Evolutionary conservation across 2,113 vertebrate genomes (phyloP).

Genomic region (Patagioenas fasciata): DNA sequence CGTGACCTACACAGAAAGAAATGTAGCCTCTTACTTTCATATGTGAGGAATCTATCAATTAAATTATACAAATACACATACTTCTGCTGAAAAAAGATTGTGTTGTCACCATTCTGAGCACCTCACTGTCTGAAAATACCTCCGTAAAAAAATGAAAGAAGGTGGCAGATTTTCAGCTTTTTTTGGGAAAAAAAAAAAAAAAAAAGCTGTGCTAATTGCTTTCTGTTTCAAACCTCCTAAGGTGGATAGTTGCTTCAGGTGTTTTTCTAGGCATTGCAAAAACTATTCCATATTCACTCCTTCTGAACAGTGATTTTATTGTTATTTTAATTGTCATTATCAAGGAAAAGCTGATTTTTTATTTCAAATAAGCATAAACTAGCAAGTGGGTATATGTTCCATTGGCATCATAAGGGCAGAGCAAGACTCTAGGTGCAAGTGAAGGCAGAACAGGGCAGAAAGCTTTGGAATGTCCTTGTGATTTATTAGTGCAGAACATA

Average conservation of each 20-base stretch:
- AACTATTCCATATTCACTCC: background rate
- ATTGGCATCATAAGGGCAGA: background rate
- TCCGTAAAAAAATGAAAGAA: background rate
- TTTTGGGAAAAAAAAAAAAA: background rate
- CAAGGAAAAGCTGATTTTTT: background rate
- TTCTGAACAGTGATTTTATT: background rate
- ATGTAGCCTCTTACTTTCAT: background rate
- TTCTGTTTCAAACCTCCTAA: background rate
- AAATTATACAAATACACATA: background rate
- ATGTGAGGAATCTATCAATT: background rate
- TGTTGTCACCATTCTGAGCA: background rate
- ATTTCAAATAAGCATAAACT: background rate
- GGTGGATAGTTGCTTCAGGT: background rate
- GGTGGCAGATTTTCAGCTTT: background rate
- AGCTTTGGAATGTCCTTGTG: accelerated
- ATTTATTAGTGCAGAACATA: background rate
- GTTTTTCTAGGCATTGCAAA: background rate
- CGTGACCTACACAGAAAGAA: background rate
- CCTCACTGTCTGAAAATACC: background rate
- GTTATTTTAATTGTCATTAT: background rate
- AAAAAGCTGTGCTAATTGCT: accelerated
- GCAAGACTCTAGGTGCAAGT: background rate
- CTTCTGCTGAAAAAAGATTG: background rate
- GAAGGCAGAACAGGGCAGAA: background rate
- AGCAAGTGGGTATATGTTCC: background rate